Evolutionary conservation across 2,888 invertebrate genomes (phyloP), one percentile per base, ranked within the genome.

Genomic region (Diarsia rubi): DNA sequence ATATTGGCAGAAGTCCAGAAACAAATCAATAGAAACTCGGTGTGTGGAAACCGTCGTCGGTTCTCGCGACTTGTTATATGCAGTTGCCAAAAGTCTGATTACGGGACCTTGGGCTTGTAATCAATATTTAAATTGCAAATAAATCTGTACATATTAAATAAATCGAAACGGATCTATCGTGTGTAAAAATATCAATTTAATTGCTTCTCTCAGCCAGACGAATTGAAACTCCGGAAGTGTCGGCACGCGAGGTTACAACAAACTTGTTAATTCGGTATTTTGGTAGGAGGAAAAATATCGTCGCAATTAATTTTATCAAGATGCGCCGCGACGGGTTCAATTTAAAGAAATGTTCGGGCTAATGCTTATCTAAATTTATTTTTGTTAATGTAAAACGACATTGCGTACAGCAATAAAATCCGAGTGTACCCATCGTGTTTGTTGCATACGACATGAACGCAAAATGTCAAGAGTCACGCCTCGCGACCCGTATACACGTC

Each of bases 241-340:
- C 77, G 82, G 82, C 77, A 84, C 82, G 82, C 85, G 82, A 82
- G 85, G 85, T 84, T 81, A 84, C 77, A 60, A 84, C 77, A 60
- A 81, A 84, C 81, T 84, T 82, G 82, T 81, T 84, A 81, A 77
- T 82, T 84, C 82, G 27, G 59, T 84, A 84, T 82, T 81, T 73
- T 81, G 72, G 70, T 49, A 70, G 67, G 69, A 82, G 82, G 82
- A 81, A 82, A 82, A 73, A 84, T 68, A 84, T 69, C 14, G 60
- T 62, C 44, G 68, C 77, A 73, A 81, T 81, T 81, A 82, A 77
- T 73, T 73, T 82, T 77, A 82, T 81, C 68, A 68, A 69, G 85
- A 84, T 81, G 64, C 49, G 63, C 67, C 47, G 60, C 69, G 14
- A 47, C 64, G 49, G 44, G 60, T 84, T 84, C 64, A 54, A 76